Evolutionary conservation across 2,113 vertebrate genomes (phyloP), one percentile per base, ranked within the genome.

Genomic region (Microtus richardsoni): DNA sequence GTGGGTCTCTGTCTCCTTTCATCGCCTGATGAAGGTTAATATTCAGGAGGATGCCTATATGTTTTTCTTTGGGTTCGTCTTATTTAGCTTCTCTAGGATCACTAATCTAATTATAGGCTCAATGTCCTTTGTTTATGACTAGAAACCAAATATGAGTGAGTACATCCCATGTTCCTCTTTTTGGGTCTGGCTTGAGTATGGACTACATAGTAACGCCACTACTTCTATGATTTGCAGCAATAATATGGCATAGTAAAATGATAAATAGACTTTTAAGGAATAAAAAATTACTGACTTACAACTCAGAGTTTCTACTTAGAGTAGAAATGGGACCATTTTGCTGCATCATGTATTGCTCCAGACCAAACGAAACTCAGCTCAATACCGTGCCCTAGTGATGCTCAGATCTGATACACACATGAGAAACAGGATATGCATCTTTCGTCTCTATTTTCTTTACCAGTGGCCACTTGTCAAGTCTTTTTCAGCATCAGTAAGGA

Each of bases 191-290:
- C n/a, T n/a, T n/a, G n/a, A 1, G 5, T 68, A 4, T n/a, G 22
- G 2, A 73, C 44, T 75, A 66, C 5, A 82, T 52, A 39, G 44
- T 80, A 71, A 77, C 58, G 9, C 4, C 89, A 58, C 62, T 73
- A 62, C 5, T 68, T 96, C 49, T 19, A 24, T 84, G 30, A 60
- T 49, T 87, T 19, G 36, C 21, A 93, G 39, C 6, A 88, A 95
- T 79, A 64, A 60, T 30, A 17, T 52, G 21, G 90, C 77, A 62
- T 74, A 58, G 64, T 85, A 54, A 74, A 64, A 70, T 77, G 26
- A 64, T 6, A 94, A 85, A 84, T 90, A 19, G 36, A 24, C 85
- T 74, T 95, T 83, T 17, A n/a, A 96, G 33, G 85, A 86, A 36
- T 90, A 66, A 91, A 47, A 47, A 79, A 33, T 62, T 77, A 71